phyloP scores from a whole-genome alignment of 2,888 invertebrate genomes.

The Noctua janthe region DNA sequence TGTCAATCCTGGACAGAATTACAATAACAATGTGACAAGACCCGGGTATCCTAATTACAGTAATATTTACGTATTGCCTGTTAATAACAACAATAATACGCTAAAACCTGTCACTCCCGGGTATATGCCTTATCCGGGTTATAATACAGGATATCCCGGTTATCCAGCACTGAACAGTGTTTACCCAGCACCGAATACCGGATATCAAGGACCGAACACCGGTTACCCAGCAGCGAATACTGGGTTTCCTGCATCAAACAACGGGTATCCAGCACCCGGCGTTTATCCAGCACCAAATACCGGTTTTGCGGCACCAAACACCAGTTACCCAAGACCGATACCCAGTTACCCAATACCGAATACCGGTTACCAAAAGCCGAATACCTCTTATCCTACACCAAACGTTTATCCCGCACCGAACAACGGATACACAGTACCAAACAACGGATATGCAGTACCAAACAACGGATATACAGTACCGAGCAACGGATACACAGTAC shows the following conservation, averaged over 20 bases:
- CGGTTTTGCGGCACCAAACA: not conserved
- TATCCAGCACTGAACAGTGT: not conserved
- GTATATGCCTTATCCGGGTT: slow-evolving; percentile 2
- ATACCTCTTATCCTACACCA: no score
- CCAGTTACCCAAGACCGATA: not conserved
- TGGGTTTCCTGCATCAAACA: not conserved
- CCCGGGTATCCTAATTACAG: not conserved
- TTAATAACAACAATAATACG: not conserved
- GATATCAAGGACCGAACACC: not conserved
- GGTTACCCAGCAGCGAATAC: not conserved
- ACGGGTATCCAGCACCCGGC: not conserved
- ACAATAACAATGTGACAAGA: not conserved
- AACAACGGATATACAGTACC: not conserved
- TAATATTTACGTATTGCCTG: not conserved
- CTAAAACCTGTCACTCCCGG: slow-evolving; percentile 11
- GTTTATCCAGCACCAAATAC: not conserved
- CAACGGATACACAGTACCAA: not conserved
- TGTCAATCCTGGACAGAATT: not conserved
- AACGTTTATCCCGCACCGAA: not conserved
- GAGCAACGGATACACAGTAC: not conserved
- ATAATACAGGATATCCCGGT: slow-evolving; percentile 18
- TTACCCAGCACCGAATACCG: not conserved
- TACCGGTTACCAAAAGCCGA: no score
- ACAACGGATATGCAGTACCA: not conserved
- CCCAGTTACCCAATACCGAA: not conserved